Evolutionary conservation across 1,140 invertebrate species (phyloP).

Genomic region (Coenobita brevimanus): DNA sequence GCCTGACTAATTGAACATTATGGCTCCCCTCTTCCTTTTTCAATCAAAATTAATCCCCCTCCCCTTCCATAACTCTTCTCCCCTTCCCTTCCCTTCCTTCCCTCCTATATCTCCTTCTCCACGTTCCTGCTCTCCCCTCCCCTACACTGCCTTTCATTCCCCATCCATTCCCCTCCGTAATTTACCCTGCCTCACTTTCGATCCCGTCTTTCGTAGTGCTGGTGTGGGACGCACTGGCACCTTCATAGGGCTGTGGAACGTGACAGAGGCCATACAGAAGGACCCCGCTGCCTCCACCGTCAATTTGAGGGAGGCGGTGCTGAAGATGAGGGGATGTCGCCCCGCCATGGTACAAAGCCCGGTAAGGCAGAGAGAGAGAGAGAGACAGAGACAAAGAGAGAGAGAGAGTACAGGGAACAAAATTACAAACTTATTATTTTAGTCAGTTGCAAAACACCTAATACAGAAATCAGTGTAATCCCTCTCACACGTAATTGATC

Average conservation of each 20-base stretch:
- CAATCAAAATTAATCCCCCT: no score
- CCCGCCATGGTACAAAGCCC: conserved; percentile 11
- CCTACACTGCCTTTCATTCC: not conserved
- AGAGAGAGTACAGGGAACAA: no score
- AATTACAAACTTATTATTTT: no score
- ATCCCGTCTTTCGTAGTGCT: not conserved
- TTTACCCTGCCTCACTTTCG: not conserved
- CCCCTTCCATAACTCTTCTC: not conserved
- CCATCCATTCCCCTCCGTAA: not conserved
- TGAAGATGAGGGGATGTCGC: conserved; percentile 5
- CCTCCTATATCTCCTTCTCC: not conserved
- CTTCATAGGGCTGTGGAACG: conserved; percentile 33
- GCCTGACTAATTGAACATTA: no score
- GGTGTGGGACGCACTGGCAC: conserved; percentile 34
- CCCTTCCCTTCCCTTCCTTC: no score
- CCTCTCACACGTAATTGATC: no score
- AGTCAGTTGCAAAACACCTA: no score
- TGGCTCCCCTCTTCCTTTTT: no score
- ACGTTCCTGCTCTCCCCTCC: not conserved
- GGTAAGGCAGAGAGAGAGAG: conserved; percentile 1
- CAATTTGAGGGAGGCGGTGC: conserved; percentile 15
- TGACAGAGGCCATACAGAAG: not conserved
- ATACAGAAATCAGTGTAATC: no score
- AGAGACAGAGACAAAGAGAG: no score
- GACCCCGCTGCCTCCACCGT: not conserved